phyloP scores from a whole-genome alignment of 1,140 invertebrate species.

The Drosophila nigrodunni region DNA sequence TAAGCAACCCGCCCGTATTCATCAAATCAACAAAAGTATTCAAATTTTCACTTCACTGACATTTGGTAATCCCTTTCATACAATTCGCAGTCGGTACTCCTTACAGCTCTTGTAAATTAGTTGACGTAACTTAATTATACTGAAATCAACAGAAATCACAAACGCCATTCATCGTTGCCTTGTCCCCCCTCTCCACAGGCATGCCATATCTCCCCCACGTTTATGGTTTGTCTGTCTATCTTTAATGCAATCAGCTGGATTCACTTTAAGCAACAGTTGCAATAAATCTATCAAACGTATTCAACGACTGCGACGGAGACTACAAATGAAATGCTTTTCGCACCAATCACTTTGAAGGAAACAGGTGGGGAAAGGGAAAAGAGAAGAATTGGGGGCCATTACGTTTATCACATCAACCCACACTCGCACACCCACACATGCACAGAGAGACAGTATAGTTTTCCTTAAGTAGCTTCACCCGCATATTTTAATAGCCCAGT shows the following conservation, averaged over 20 bases:
- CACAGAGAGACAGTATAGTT: constrained; percentile 24
- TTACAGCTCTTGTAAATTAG: constrained; percentile 34
- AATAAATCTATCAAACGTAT: constrained; percentile 47
- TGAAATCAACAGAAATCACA: constrained; percentile 73
- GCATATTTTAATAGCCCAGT: constrained; percentile 83
- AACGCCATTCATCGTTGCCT: constrained; percentile 64
- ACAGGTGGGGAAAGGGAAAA: background rate
- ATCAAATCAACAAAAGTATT: background rate
- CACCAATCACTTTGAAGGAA: constrained; percentile 69
- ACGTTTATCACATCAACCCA: constrained; percentile 65
- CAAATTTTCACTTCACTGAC: background rate
- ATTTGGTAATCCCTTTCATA: constrained; percentile 1
- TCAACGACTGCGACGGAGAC: constrained; percentile 15
- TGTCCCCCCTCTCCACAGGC: background rate
- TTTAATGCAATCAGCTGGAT: constrained; percentile 20
- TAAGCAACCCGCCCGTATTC: background rate
- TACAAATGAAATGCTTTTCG: constrained; percentile 28
- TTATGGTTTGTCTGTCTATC: constrained; percentile 7
- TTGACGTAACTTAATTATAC: constrained; percentile 72
- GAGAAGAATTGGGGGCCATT: constrained; percentile 56
- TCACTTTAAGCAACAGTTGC: constrained; percentile 29
- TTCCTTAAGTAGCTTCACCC: constrained; percentile 42
- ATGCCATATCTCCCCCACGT: background rate
- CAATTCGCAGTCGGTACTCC: background rate
- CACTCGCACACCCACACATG: constrained; percentile 24